Evolutionary conservation across 1,140 invertebrate genomes (phyloP).

Genomic region (Littorina saxatilis): DNA sequence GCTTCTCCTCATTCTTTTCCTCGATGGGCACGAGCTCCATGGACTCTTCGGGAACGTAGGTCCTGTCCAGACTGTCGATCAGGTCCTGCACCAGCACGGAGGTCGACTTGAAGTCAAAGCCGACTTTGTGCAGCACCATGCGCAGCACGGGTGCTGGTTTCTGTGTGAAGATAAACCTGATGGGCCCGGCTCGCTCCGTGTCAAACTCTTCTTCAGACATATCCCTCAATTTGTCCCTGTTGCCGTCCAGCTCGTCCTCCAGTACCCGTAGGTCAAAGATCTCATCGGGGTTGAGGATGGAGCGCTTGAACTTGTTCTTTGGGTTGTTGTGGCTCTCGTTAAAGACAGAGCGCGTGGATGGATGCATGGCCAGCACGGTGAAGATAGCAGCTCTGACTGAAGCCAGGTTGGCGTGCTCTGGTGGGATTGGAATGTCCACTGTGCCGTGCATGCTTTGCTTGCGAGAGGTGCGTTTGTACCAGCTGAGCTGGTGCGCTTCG

Average conservation of each 20-base stretch:
- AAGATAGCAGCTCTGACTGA: slow-evolving; percentile 30
- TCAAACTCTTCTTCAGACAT: slow-evolving; percentile 42
- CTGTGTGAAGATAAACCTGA: slow-evolving; percentile 42
- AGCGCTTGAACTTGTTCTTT: slow-evolving; percentile 9
- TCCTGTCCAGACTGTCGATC: slow-evolving; percentile 11
- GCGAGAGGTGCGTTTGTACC: slow-evolving; percentile 33
- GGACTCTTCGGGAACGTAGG: not conserved
- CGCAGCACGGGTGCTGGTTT: slow-evolving; percentile 17
- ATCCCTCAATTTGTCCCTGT: not conserved
- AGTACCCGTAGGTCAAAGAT: slow-evolving; percentile 37
- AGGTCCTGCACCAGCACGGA: slow-evolving; percentile 42
- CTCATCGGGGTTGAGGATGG: slow-evolving; percentile 34
- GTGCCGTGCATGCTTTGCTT: slow-evolving; percentile 41
- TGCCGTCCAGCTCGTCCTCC: not conserved
- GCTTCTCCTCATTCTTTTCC: slow-evolving; percentile 23
- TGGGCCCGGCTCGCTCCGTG: slow-evolving; percentile 33
- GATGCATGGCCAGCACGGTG: slow-evolving; percentile 23
- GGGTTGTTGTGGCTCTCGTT: too few relatives aligned
- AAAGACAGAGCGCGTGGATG: slow-evolving; percentile 14
- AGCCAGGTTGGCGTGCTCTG: slow-evolving; percentile 7
- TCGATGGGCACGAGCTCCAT: not conserved
- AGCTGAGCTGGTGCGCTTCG: slow-evolving; percentile 37
- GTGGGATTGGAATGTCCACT: slow-evolving; percentile 38
- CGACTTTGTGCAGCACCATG: slow-evolving; percentile 42
- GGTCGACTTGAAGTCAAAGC: slow-evolving; percentile 42